Evolutionary conservation across 2,113 vertebrate species (phyloP), one percentile per base, ranked within the genome.

Genomic region (Eurypyga helias): DNA sequence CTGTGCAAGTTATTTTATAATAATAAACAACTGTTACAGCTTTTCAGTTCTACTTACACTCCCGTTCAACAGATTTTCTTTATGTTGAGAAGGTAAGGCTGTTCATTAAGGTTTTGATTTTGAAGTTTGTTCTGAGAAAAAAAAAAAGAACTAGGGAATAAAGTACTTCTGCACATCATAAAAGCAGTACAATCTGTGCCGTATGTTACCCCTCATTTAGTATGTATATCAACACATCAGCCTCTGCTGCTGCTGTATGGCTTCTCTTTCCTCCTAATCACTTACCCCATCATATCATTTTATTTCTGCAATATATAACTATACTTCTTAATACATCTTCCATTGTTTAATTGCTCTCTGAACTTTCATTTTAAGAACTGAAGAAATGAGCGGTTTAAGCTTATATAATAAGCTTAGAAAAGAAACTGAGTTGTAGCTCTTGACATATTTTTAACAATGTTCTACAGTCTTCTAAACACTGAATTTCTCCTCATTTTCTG

Each of bases 1-100:
- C 91, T 96, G 93, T 91, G 95, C 64, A 96, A 97, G 87, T 97
- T 97, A 88, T 80, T 98, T 97, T 92, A 89, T 93, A 95, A 96
- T 82, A 97, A 96, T 96, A 97, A 97, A 95, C 43, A 75, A 95
- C 76, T 25, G 80, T 75, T 96, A 93, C n/a, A 93, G 76, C 51
- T 96, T 98, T 97, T 96, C 92, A 91, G 11, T 93, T 98, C 82
- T 95, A 83, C 51, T 97, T 91, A 91, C 97, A 94, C 81, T 95
- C 62, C 33, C n/a, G 2, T 89, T 93, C 55, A 93, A 82, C 45
- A 34, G 23, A 72, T 77, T 71, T 64, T 20, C 33, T 84, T 88
- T 76, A 48, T 49, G 31, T 26, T 88, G 83, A 83, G 95, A 90
- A 94, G 12, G 45, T 78, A 52, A 95, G 26, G 38, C 2, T 90